Percentiles rank a stretch among this genome's conserved stretches.
These are phyloP conservation scores for Uria aalge DNA, from an alignment of 2,113 vertebrate genomes.

Conservation along the genomic window DNA sequence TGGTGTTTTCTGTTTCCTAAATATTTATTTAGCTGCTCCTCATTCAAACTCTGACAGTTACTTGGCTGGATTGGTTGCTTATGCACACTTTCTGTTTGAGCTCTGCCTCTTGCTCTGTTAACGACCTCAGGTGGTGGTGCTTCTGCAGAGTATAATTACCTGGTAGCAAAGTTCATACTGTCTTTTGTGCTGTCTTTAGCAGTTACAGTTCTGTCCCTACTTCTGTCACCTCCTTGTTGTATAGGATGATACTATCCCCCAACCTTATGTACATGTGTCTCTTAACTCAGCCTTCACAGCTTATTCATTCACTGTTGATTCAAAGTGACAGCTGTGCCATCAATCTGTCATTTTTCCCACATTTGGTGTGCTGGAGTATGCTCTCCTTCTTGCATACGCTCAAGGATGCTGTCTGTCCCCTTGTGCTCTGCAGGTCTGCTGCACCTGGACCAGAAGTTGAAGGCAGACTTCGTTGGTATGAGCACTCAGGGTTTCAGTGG, in stretches of 20 bases:
- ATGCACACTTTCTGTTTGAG: neutral
- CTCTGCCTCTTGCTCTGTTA: neutral
- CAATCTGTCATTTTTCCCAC: neutral
- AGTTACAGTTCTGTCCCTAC: neutral
- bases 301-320: neutral
- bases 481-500: accelerated
- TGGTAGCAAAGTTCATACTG: neutral
- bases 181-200: neutral
- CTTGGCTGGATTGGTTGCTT: neutral
- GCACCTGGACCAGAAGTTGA: neutral
- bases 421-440: neutral
- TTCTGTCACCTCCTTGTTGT: neutral
- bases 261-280: neutral
- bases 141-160: neutral
- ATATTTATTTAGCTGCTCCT: neutral
- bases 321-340: constrained; percentile 2
- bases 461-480: neutral
- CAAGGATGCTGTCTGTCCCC: neutral
- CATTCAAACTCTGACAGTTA: neutral
- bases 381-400: neutral
- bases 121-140: neutral
- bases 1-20: neutral
- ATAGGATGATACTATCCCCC: neutral
- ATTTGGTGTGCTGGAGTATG: neutral
- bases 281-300: neutral